Conservation (phyloP, 2,113 vertebrate species). For the Naja naja region DNA sequence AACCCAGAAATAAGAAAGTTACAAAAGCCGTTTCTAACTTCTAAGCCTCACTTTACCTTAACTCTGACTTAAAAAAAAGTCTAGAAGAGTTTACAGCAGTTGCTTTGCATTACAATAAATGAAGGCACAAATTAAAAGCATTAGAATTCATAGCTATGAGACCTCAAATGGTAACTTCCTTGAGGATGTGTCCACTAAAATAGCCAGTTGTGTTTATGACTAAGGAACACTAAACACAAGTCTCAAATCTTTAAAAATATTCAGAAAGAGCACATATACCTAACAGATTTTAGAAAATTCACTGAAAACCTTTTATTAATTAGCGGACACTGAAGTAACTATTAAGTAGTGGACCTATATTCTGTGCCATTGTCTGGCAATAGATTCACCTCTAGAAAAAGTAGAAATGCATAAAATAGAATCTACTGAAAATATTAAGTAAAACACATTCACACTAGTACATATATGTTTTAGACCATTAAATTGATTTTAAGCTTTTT, state of each 20-base stretch:
- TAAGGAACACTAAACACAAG: constrained; percentile 1
- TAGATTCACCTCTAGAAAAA: neutral
- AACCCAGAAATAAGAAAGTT: constrained; percentile 71
- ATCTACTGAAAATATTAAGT: neutral
- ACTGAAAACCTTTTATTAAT: neutral
- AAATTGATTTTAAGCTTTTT: neutral
- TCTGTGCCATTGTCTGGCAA: neutral
- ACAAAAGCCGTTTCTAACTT: constrained; percentile 40
- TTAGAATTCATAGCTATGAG: constrained; percentile 62
- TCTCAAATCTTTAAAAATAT: neutral
- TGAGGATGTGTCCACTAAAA: constrained; percentile 46
- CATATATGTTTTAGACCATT: neutral
- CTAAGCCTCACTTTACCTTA: neutral
- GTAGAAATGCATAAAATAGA: neutral
- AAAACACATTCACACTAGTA: neutral
- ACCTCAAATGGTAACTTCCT: constrained; percentile 41
- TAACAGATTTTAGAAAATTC: neutral
- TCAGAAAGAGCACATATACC: neutral
- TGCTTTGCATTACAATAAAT: constrained; percentile 73
- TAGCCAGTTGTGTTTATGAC: constrained; percentile 11
- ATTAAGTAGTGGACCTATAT: neutral
- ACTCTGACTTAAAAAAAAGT: constrained; percentile 48
- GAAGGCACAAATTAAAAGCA: constrained; percentile 79
- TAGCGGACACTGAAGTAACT: neutral
- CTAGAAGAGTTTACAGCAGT: constrained; percentile 73